These are phyloP conservation scores for Oscheius sp. DNA, from an alignment of 2,888 invertebrate genomes.

Conservation along the genomic window DNA sequence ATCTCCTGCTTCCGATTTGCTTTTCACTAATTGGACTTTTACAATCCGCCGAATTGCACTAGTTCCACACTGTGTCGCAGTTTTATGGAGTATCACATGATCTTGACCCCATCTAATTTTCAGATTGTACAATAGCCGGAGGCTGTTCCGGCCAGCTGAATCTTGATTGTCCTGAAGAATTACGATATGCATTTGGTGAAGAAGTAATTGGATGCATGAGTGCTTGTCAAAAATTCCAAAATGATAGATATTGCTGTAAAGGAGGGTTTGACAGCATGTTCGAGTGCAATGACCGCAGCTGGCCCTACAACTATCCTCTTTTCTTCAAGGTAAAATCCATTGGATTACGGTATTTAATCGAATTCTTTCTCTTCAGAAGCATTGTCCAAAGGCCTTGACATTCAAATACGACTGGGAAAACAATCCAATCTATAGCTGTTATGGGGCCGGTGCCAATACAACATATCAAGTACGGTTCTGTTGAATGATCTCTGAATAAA, in stretches of 20 bases:
- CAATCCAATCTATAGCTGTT: not conserved
- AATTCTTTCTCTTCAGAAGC: conserved; percentile 5
- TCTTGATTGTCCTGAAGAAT: not conserved
- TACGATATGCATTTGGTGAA: not conserved
- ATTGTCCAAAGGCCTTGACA: conserved; percentile 7
- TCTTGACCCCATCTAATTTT: not conserved
- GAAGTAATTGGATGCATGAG: not conserved
- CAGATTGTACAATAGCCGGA: conserved; percentile 5
- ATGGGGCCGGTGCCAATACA: not conserved
- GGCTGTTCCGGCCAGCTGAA: not conserved
- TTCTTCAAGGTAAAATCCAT: conserved; percentile 6
- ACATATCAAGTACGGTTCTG: not conserved
- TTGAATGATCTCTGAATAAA: not conserved
- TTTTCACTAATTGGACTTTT: no score
- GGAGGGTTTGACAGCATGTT: conserved; percentile 2
- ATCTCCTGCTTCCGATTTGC: no score
- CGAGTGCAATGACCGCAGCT: not conserved
- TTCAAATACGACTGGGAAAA: conserved; percentile 8
- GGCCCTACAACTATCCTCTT: not conserved
- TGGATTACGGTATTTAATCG: not conserved
- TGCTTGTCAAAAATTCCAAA: not conserved
- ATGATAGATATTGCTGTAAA: not conserved
- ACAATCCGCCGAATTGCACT: no score
- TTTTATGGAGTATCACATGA: no score
- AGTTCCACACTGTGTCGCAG: not conserved